Base-by-base conservation (phyloP, 2,888 invertebrate species). In the Brachylomia viminalis region DNA sequence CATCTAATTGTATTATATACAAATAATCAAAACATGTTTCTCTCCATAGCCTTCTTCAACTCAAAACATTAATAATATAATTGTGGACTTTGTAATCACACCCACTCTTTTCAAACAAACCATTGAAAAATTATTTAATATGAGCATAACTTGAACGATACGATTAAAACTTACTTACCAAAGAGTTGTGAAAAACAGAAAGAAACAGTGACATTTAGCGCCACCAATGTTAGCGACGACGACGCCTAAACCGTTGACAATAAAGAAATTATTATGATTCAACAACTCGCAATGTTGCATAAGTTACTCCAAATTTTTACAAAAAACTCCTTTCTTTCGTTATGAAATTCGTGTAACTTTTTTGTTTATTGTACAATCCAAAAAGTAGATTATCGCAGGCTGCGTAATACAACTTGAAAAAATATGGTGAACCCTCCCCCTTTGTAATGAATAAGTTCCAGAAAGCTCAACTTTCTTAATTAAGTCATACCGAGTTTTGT, bases 311-410 rank as follows among this genome's bases (percentile, higher is more conserved):
- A 71, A 62, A 33, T 23, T 67, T 38, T 27, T 20, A 61, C n/a
- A 54, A 54, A 62, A 75, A 84, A 73, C 52, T 66, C 68, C 30
- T 27, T 59, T 54, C 47, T 52, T 74, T 71, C 47, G 61, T 84
- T 70, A 80, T 75, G 83, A 83, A 88, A 88, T 83, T 66, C 13
- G 54, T 64, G 72, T 84, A 80, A 84, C 78, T 80, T 84, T 56
- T 66, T 62, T 65, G 75, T 64, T 66, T 62, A 71, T 80, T 83
- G 76, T 58, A 61, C 66, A 82, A 85, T 82, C 45, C n/a, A n/a
- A 75, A 72, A 75, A 71, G 70, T 71, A 42, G 69, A 81, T 76
- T 82, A 80, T 38, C 64, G 23, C 59, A 58, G 58, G 64, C 67
- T 68, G 33, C 64, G 77, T 86, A 88, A 88, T 78, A 82, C 5